Evolutionary conservation across 2,113 vertebrate species (phyloP), one percentile per base, ranked within the genome.

Genomic region (Periophthalmus modestus): DNA sequence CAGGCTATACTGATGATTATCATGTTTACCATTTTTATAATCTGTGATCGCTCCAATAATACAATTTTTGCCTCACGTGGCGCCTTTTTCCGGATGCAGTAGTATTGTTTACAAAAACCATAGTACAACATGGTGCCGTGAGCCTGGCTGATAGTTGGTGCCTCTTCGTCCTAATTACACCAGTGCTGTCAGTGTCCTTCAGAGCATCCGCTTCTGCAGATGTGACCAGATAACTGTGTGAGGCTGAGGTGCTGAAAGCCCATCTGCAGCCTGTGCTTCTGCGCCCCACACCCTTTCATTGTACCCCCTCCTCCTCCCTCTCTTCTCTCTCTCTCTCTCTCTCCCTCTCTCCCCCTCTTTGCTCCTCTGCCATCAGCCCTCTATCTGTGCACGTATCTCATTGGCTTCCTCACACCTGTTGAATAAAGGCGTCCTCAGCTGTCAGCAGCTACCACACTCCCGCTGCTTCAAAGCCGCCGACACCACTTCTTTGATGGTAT

Each of bases 371-470:
- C 33, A 66, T 79, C 74, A 57, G 78, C 54, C 55, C 18, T 73
- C 79, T 93, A 93, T 93, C 90, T 92, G 70, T 83, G 71, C 85
- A 85, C 91, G 88, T 90, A 92, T 94, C 92, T 93, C 50, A 77
- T 86, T 85, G 82, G 83, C 87, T 91, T 94, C 90, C 91, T 90
- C 80, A 87, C 92, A 94, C 93, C 92, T 94, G 92, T 88, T 94
- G 93, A 94, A 91, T 88, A 93, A 89, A 92, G 81, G 89, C 89
- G 84, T 93, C 91, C 89, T 91, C 83, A 80, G 86, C 88, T 93
- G 89, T 94, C 92, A 91, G 82, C 91, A 73, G 75, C 73, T 79
- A 79, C 74, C 84, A 85, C 83, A 69, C 81, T 62, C 59, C 47
- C 75, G 24, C 47, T 55, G 73, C 58, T 73, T 7, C 46, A 39